Conservation (phyloP, 2,113 vertebrate species). For the Dolichotis patagonum region DNA sequence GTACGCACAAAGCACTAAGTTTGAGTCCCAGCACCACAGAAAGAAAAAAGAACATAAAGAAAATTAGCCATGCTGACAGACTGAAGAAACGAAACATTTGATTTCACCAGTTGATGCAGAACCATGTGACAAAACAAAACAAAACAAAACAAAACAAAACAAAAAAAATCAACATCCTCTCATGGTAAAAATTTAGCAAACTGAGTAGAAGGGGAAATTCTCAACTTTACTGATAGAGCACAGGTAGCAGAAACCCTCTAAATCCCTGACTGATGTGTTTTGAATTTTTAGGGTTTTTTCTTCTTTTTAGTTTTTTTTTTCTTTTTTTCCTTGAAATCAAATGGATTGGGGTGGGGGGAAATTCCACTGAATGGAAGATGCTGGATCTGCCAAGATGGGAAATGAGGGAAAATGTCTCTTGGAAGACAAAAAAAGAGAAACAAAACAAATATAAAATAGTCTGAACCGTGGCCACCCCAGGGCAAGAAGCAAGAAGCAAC, state of each 20-base stretch:
- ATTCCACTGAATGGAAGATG: rapidly evolving
- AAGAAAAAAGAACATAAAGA: neutral
- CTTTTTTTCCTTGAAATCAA: no score
- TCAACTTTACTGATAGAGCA: neutral
- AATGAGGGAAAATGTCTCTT: neutral
- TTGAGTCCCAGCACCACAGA: neutral
- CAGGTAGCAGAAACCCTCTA: neutral
- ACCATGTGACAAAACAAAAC: neutral
- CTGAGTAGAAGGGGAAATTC: neutral
- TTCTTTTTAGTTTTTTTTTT: no score
- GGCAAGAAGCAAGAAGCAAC: no score
- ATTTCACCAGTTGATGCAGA: neutral
- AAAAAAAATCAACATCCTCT: neutral
- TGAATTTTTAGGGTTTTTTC: no score
- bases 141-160: no score
- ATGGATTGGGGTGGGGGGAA: no score
- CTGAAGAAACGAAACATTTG: neutral
- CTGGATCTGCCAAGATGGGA: rapidly evolving
- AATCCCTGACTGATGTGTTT: no score
- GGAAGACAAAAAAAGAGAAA: neutral
- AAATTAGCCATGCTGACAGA: neutral
- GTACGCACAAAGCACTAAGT: neutral
- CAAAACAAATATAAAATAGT: neutral
- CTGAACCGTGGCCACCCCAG: no score
- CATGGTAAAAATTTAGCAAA: neutral